Evolutionary conservation across 2,888 invertebrate species (phyloP).

Genomic region (Adelphocoris suturalis): DNA sequence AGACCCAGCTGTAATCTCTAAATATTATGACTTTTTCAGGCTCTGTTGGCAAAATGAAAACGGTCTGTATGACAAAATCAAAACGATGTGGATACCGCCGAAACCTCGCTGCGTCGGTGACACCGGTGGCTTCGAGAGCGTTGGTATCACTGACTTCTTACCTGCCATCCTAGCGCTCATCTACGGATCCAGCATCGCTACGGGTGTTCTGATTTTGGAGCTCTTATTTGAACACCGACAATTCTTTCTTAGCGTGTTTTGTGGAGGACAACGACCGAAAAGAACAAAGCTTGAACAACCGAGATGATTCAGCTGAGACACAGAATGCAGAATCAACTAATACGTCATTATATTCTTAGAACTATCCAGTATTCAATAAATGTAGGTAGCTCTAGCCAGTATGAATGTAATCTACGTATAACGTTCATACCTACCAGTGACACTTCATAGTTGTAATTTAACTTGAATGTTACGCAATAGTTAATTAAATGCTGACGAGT

Average conservation of each 20-base stretch:
- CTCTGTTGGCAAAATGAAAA: constrained; percentile 83
- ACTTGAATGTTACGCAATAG: no score
- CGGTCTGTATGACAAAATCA: constrained; percentile 81
- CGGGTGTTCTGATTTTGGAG: constrained; percentile 72
- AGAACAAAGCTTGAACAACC: neutral
- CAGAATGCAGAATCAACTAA: no score
- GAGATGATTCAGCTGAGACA: neutral
- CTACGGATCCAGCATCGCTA: constrained; percentile 72
- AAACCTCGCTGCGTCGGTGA: constrained; percentile 81
- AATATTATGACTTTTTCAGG: no score
- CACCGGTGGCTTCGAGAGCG: constrained; percentile 80
- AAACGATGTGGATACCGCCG: constrained; percentile 81
- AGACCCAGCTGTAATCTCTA: no score
- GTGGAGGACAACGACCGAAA: neutral
- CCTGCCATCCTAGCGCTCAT: constrained; percentile 74
- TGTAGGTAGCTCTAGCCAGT: no score
- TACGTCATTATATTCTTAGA: no score
- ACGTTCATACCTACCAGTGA: no score
- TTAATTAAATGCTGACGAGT: no score
- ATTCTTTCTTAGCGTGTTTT: neutral
- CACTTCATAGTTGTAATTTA: no score
- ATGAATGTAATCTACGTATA: no score
- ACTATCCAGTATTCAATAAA: no score
- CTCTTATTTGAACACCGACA: constrained; percentile 66
- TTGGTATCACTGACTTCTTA: constrained; percentile 75